Evolutionary conservation across 37 sponge, comb jelly and placozoan genomes (phyloP), one percentile per base, ranked within the genome.

Genomic region (Halisarca cf. caerulea): DNA sequence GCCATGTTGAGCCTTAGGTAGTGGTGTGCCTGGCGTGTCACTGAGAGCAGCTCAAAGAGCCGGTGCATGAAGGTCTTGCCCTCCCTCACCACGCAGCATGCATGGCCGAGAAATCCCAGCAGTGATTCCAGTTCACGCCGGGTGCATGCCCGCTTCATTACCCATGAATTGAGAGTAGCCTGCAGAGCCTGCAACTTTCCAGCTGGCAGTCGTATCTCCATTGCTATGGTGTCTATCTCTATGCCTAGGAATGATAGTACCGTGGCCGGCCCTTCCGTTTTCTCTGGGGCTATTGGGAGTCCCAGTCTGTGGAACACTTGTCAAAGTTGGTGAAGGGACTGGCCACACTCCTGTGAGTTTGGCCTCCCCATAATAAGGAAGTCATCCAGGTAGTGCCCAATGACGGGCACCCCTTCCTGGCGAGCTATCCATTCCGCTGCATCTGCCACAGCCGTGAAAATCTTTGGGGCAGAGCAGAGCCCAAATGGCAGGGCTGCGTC

Each of bases 1-100:
- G 58, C 68, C n/a, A 23, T 25, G 59, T 54, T 72, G 23, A 84
- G 59, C 20, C 61, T 33, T 23, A 72, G 28, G 59, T 72, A 64
- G 75, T 84, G 77, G 37, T 84, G 84, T 14, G 74, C 58, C 75
- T 84, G 17, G 58, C 75, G 38, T n/a, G 38, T 37, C 11, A 60
- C 84, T 1, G 58, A 73, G 27, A 84, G 61, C 75, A 84, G 38
- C 58, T 83, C 58, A 37, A 83, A 83, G 37, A 70, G 25, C 33
- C 74, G 8, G 3, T 62, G 11, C 81, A 80, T 59, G 62, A 80
- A 80, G 4, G 81, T 80, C 32, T 59, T 80, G 81, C n/a, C n/a
- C n/a, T n/a, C n/a, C n/a, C n/a, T n/a, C n/a, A n/a, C n/a, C n/a
- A n/a, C n/a, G n/a, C n/a, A n/a, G n/a, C n/a, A n/a, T n/a, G n/a